Conservation (phyloP, 2,113 vertebrate genomes). For the Helogale parvula region DNA sequence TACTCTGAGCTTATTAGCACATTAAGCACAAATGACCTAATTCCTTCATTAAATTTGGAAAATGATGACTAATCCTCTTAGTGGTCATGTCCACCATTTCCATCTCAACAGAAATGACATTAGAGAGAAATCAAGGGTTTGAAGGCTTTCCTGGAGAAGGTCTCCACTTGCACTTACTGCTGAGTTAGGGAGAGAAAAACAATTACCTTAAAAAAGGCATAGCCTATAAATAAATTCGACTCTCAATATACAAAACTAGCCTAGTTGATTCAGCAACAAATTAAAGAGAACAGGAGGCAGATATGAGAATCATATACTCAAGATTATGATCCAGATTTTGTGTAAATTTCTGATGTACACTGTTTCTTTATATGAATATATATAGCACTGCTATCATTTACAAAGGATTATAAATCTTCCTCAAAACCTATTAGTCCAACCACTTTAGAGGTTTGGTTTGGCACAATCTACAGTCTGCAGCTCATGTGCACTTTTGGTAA, state of each 20-base stretch:
- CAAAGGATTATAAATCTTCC: conserved; percentile 31
- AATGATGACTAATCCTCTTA: conserved; percentile 53
- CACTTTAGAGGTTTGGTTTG: conserved; percentile 41
- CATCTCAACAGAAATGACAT: conserved; percentile 43
- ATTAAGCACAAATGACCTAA: conserved; percentile 38
- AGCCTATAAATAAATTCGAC: neutral
- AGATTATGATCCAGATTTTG: neutral
- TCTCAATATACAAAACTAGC: neutral
- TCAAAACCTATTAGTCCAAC: conserved; percentile 39
- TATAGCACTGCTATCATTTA: neutral
- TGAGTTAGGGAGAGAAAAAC: neutral
- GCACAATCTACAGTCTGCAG: neutral
- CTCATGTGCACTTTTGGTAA: neutral
- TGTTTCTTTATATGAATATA: neutral
- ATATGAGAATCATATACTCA: neutral
- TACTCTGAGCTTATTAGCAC: conserved; percentile 36
- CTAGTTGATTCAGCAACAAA: neutral
- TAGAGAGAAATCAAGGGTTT: neutral
- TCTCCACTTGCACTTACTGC: neutral
- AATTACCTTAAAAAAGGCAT: neutral
- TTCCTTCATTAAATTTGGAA: conserved; percentile 56
- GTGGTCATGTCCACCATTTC: neutral
- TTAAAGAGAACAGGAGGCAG: neutral
- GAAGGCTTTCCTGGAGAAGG: neutral
- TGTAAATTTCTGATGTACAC: neutral